Conservation (phyloP, 2,113 vertebrate species). For the Empidonax alnorum region DNA sequence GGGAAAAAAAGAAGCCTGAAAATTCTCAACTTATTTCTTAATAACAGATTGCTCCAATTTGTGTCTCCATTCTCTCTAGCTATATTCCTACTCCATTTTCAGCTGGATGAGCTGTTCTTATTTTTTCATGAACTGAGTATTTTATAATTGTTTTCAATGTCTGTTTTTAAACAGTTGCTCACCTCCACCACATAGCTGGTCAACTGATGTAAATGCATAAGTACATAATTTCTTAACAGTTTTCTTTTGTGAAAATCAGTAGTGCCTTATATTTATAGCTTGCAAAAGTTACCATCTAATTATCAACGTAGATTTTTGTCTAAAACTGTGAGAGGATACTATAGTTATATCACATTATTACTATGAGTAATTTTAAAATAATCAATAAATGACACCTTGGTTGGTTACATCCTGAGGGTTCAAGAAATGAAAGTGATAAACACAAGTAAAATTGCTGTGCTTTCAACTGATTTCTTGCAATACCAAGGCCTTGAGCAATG, state of each 20-base stretch:
- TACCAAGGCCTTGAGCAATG: background rate
- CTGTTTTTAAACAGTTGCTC: background rate
- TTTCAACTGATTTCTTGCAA: background rate
- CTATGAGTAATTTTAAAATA: background rate
- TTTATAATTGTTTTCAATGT: background rate
- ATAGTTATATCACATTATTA: background rate
- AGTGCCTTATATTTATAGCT: background rate
- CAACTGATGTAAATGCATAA: background rate
- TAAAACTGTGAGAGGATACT: background rate
- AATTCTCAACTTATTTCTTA: conserved; percentile 33
- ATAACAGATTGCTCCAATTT: conserved; percentile 17
- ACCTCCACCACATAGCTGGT: background rate
- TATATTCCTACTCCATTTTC: background rate
- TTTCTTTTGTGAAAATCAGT: background rate
- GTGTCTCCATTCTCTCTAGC: background rate
- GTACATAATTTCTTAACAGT: background rate
- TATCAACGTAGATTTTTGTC: background rate
- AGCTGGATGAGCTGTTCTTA: background rate
- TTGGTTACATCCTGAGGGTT: background rate
- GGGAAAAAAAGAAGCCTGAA: background rate
- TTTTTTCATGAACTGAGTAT: background rate
- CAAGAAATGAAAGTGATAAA: background rate
- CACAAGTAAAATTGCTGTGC: background rate
- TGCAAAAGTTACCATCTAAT: background rate
- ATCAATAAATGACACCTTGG: background rate